Evolutionary conservation across 2,797 vertebrate species (phyloP), one percentile per base, ranked within the genome.

Genomic region (Hoplostethus atlanticus): DNA sequence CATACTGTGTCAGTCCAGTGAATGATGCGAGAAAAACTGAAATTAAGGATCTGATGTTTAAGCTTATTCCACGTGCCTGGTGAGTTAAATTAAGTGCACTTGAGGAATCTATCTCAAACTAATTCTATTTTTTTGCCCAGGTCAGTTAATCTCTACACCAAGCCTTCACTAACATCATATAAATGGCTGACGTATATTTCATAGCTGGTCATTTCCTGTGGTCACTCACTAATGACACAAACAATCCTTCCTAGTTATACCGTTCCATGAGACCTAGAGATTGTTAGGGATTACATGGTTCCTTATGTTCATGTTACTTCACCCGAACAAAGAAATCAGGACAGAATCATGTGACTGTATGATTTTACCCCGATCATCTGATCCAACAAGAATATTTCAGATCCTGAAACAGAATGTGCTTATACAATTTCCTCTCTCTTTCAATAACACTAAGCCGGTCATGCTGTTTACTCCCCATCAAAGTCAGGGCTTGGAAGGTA

Each of bases 381-480:
- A 78, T 64, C 77, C 62, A 71, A 71, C 55, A 9, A 63, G 69
- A 65, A 63, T 42, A 44, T 77, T 80, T 83, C 55, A 73, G 59
- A 84, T 81, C 53, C 67, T 68, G 62, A 69, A 54, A 77, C 70
- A 74, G 76, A 82, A 82, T 81, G 68, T 75, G 73, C 81, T 87
- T 80, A 77, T 82, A 86, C 77, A 89, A 83, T 91, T 87, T 87
- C 76, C 81, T 72, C 78, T 73, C 80, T 88, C 71, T 85, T 88
- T 86, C 86, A 91, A 80, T 89, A 91, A 86, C 85, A 73, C 83
- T 90, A 87, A 90, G 87, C 91, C 56, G 9, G 82, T 89, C 65
- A 80, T 86, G 88, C 88, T 92, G 90, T 93, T 92, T 92, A 91
- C 89, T 92, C 86, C 83, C 85, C 84, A 87, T 93, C 91, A 93